Evolutionary conservation across 2,888 invertebrate species (phyloP).

Genomic region (Synanthedon myopaeformis): DNA sequence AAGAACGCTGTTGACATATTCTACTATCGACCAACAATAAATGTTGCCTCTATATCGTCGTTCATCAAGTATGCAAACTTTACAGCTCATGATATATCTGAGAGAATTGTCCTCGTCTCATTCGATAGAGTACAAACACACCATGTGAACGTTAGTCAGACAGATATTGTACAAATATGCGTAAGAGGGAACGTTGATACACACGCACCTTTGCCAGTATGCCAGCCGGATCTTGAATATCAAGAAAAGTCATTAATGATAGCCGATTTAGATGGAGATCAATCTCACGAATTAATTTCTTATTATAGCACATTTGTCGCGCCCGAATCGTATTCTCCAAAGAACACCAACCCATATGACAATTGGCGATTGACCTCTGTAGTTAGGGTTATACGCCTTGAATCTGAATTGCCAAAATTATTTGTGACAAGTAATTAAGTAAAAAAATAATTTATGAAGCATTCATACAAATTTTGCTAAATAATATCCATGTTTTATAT

Average conservation of each 20-base stretch:
- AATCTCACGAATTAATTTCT: slow-evolving; percentile 81
- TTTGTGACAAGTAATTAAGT: slow-evolving; percentile 53
- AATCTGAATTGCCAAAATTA: slow-evolving; percentile 79
- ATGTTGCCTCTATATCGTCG: slow-evolving; percentile 50
- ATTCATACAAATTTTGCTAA: too few relatives aligned
- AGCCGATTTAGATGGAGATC: slow-evolving; percentile 80
- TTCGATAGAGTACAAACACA: slow-evolving; percentile 80
- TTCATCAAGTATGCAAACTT: slow-evolving; percentile 59
- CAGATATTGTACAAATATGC: slow-evolving; percentile 82
- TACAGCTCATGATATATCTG: slow-evolving; percentile 72
- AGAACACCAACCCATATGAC: slow-evolving; percentile 43
- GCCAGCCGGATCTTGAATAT: slow-evolving; percentile 81
- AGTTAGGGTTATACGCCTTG: slow-evolving; percentile 76
- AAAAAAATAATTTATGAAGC: not conserved
- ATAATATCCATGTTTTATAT: too few relatives aligned
- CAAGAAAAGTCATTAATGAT: slow-evolving; percentile 81
- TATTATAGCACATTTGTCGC: slow-evolving; percentile 76
- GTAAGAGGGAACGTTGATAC: slow-evolving; percentile 40
- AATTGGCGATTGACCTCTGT: slow-evolving; percentile 76
- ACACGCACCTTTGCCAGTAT: slow-evolving; percentile 48
- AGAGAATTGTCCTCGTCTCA: slow-evolving; percentile 81
- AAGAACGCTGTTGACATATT: slow-evolving; percentile 55
- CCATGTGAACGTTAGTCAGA: slow-evolving; percentile 82
- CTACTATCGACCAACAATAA: slow-evolving; percentile 42
- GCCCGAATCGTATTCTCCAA: slow-evolving; percentile 42